Evolutionary conservation across 1,140 invertebrate genomes (phyloP), one percentile per base, ranked within the genome.

Genomic region (Bemisia tabaci): DNA sequence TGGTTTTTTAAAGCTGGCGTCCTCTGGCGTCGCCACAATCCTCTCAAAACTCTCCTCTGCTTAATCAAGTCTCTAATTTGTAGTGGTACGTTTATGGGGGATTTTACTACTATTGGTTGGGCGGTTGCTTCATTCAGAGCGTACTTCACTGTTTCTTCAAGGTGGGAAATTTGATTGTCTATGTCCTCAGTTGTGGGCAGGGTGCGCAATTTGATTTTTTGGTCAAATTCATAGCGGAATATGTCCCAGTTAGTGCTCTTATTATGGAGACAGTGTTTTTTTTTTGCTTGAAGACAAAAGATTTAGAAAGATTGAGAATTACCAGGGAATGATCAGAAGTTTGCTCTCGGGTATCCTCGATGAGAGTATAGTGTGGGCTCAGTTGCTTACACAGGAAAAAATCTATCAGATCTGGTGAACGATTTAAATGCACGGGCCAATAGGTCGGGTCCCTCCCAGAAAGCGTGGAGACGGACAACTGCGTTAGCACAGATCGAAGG

Each of bases 181-280:
- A 63, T 63, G 24, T 63, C 26, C 5, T 63, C n/a, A 27, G 26
- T 5, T 11, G 22, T 17, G 24, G 17, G 12, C 24, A 22, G 26
- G 26, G 0, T 63, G 62, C 22, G 23, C 60, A 62, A 26, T 26
- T 62, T 62, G 26, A 26, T 23, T 22, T 62, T 62, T 9, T 21
- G 22, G 60, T 66, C 59, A 1, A 66, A 27, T 22, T 61, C 26
- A n/a, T 66, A 12, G 2, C 61, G 22, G 0, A 58, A 26, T 67
- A 23, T 11, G 26, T 66, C 22, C 11, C 59, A 22, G n/a, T 60
- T 12, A 23, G 60, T 12, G n/a, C n/a, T n/a, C n/a, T n/a, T n/a
- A n/a, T n/a, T n/a, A n/a, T n/a, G n/a, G n/a, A 12, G n/a, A 17
- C 22, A 61, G 60, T 9, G 25, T 25, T 9, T 22, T 22, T 12